Conservation (phyloP, 1,140 invertebrate genomes). For the Thaumetopoea pityocampa region DNA sequence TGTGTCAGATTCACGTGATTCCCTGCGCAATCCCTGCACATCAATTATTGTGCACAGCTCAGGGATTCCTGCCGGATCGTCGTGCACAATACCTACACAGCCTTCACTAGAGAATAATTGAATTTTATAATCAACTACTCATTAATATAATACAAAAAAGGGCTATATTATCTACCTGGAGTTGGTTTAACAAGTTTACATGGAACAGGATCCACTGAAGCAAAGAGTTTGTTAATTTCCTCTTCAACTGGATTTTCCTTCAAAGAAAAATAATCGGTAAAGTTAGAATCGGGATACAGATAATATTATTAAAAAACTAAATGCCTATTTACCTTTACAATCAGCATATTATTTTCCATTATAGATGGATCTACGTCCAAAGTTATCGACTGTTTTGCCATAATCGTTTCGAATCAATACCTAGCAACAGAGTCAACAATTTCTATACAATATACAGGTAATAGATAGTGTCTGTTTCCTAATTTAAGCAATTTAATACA, state of each 20-base stretch:
- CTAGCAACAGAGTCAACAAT: constrained; percentile 10
- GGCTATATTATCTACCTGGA: constrained; percentile 39
- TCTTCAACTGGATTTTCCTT: constrained; percentile 60
- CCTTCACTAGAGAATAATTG: too few species aligned
- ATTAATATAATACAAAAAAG: neutral
- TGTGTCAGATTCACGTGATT: too few species aligned
- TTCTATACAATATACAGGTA: too few species aligned
- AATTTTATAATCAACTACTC: too few species aligned
- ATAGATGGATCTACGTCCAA: constrained; percentile 67
- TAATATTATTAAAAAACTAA: constrained; percentile 5
- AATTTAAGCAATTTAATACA: too few species aligned
- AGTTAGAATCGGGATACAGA: constrained; percentile 3
- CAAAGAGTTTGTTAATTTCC: constrained; percentile 62
- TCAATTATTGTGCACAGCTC: too few species aligned
- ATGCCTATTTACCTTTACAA: constrained; percentile 47
- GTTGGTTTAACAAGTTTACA: constrained; percentile 57
- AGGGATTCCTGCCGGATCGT: too few species aligned
- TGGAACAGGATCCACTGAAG: constrained; percentile 42
- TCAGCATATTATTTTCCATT: constrained; percentile 69
- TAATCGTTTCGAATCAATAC: constrained; percentile 25
- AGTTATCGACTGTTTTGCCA: constrained; percentile 62
- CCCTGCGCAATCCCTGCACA: too few species aligned
- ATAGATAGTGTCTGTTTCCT: too few species aligned
- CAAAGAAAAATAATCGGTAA: constrained; percentile 19
- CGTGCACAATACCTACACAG: too few species aligned